Conservation (phyloP, 2,113 vertebrate species). For the Canis aureus region DNA sequence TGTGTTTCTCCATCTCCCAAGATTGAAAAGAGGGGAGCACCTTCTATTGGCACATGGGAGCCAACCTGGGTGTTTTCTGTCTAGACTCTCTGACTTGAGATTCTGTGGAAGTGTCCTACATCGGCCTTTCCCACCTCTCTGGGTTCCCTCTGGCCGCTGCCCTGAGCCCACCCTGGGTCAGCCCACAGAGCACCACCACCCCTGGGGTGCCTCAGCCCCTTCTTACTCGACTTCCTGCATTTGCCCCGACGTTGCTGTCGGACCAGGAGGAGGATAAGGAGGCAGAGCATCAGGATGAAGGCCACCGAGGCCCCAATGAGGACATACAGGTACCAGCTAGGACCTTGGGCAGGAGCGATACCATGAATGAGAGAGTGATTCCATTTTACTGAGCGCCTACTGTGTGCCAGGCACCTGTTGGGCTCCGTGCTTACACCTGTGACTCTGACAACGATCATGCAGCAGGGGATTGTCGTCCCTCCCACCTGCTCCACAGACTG, state of each 20-base stretch:
- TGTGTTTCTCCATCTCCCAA: rapidly evolving
- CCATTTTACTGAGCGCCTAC: rapidly evolving
- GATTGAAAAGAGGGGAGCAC: rapidly evolving
- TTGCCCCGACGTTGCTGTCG: rapidly evolving
- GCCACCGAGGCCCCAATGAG: background rate
- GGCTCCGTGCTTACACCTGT: too few species aligned
- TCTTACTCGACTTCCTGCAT: background rate
- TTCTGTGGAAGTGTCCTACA: rapidly evolving
- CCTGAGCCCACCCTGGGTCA: too few species aligned
- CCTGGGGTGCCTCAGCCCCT: rapidly evolving
- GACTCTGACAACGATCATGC: too few species aligned
- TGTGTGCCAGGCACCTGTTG: background rate
- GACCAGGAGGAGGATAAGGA: background rate
- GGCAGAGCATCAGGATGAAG: background rate
- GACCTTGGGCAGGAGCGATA: background rate
- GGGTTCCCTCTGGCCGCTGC: background rate
- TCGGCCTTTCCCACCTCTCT: rapidly evolving
- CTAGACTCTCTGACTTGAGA: background rate
- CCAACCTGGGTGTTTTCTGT: background rate
- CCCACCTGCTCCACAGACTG: background rate
- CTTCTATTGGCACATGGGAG: rapidly evolving
- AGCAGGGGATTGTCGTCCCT: too few species aligned
- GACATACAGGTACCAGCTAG: rapidly evolving
- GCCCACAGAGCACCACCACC: rapidly evolving
- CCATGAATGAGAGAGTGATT: background rate